Evolutionary conservation across 2,888 invertebrate species (phyloP).

Genomic region (Cordilura impudica): DNA sequence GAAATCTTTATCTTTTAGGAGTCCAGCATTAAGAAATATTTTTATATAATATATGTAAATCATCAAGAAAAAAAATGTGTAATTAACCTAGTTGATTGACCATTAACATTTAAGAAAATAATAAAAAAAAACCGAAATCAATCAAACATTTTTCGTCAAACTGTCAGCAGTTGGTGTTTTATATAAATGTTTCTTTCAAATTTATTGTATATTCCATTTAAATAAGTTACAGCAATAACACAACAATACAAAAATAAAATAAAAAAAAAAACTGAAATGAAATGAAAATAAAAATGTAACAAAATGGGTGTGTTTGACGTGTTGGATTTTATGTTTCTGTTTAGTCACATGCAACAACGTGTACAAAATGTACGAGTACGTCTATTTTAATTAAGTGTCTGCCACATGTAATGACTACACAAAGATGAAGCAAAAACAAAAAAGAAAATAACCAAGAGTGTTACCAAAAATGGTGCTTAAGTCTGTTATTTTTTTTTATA

Average conservation of each 20-base stretch:
- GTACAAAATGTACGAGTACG: conserved; percentile 60
- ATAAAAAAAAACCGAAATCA: conserved; percentile 38
- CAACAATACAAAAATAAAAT: conserved; percentile 13
- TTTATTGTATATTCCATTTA: conserved; percentile 48
- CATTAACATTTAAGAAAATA: conserved; percentile 54
- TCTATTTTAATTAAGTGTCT: conserved; percentile 63
- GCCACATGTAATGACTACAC: conserved; percentile 62
- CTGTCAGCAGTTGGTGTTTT: conserved; percentile 44
- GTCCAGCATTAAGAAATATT: no score
- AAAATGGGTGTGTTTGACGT: conserved; percentile 62
- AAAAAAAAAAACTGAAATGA: no score
- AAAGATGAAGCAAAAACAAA: conserved; percentile 52
- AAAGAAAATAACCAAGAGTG: conserved; percentile 38
- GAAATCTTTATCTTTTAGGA: no score
- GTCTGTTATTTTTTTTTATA: conserved; percentile 14
- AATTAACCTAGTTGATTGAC: conserved; percentile 60
- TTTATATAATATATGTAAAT: no score
- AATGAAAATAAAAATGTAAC: conserved; percentile 60
- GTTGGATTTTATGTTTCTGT: conserved; percentile 56
- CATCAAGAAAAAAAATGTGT: conserved; percentile 27
- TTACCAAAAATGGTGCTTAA: conserved; percentile 57
- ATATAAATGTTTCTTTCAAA: conserved; percentile 36
- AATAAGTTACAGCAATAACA: conserved; percentile 31
- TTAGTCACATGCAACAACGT: conserved; percentile 59
- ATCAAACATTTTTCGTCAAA: conserved; percentile 38